Conservation (phyloP, 2,888 invertebrate species). For the Drymonia ruficornis region DNA sequence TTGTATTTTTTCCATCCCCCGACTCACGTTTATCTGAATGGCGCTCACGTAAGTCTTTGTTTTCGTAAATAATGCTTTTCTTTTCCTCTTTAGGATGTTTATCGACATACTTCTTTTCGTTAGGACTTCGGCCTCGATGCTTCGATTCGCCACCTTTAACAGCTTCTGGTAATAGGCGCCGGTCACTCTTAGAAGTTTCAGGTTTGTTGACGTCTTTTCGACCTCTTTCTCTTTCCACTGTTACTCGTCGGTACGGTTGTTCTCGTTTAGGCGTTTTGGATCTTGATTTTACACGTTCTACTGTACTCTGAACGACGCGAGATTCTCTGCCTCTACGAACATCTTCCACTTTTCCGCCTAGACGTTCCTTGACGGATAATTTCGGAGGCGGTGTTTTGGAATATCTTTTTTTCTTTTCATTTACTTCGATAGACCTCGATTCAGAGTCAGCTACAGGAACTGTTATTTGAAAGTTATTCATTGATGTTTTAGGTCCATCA, state of each 20-base stretch:
- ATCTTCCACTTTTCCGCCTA: constrained; percentile 91
- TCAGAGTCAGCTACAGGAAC: constrained; percentile 77
- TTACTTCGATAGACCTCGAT: constrained; percentile 75
- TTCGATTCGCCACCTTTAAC: constrained; percentile 52
- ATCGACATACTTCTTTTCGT: constrained; percentile 55
- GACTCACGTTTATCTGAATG: constrained; percentile 50
- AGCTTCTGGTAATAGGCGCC: constrained; percentile 53
- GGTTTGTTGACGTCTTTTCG: constrained; percentile 61
- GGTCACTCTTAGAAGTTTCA: constrained; percentile 58
- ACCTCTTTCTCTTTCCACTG: constrained; percentile 76
- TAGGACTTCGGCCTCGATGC: constrained; percentile 49
- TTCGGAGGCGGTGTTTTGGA: constrained; percentile 85
- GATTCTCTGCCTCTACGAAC: constrained; percentile 80
- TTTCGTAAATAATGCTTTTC: constrained; percentile 36
- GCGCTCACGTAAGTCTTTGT: constrained; percentile 29
- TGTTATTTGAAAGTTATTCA: constrained; percentile 83
- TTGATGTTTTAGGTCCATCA: constrained; percentile 66
- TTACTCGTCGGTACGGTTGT: constrained; percentile 77
- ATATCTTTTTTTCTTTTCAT: constrained; percentile 71
- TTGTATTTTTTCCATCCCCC: constrained; percentile 35
- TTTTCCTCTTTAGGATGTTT: constrained; percentile 60
- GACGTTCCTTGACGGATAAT: constrained; percentile 91
- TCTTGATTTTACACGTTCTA: constrained; percentile 82
- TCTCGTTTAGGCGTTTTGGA: constrained; percentile 81
- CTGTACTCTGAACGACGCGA: constrained; percentile 80